phyloP scores from a whole-genome alignment of 2,888 invertebrate species.

The Aphodius granarius region DNA sequence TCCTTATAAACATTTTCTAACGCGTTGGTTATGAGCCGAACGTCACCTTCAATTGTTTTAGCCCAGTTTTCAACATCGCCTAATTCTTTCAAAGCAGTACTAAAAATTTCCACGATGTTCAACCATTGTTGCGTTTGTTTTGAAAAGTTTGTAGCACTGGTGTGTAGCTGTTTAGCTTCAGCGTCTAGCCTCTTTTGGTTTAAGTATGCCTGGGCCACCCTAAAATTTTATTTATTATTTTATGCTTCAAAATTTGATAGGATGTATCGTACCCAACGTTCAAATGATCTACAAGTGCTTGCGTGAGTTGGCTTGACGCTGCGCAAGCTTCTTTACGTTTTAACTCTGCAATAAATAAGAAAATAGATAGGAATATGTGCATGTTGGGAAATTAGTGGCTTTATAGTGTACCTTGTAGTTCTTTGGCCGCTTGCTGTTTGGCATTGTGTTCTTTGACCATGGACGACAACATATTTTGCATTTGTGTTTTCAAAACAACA shows the following conservation, averaged over 20 bases:
- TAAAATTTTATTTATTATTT: slow-evolving; percentile 53
- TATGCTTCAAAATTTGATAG: neutral
- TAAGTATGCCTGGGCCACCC: slow-evolving; percentile 96
- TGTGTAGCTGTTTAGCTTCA: slow-evolving; percentile 94
- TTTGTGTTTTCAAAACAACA: slow-evolving; percentile 4
- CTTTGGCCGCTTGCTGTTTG: slow-evolving; percentile 76
- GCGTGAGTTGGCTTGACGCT: slow-evolving; percentile 90
- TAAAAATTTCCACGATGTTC: slow-evolving; percentile 85
- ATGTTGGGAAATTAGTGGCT: neutral
- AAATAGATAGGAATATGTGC: slow-evolving; percentile 20
- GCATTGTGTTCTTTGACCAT: slow-evolving; percentile 87
- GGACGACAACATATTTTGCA: slow-evolving; percentile 72
- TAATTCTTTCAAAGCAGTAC: slow-evolving; percentile 88
- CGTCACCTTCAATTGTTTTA: slow-evolving; percentile 92
- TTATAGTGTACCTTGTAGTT: slow-evolving; percentile 71
- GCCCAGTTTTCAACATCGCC: slow-evolving; percentile 99
- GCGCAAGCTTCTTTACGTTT: slow-evolving; percentile 91
- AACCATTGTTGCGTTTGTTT: slow-evolving; percentile 98
- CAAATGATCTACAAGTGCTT: slow-evolving; percentile 92
- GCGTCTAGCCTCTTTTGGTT: slow-evolving; percentile 97
- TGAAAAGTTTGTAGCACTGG: slow-evolving; percentile 91
- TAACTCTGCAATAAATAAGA: slow-evolving; percentile 66
- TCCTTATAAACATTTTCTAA: slow-evolving; percentile 92
- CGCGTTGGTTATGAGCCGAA: slow-evolving; percentile 88
- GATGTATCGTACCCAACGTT: slow-evolving; percentile 85